Base-by-base conservation (phyloP, 2,888 invertebrate species). In the Siphonodentalium dalli region DNA sequence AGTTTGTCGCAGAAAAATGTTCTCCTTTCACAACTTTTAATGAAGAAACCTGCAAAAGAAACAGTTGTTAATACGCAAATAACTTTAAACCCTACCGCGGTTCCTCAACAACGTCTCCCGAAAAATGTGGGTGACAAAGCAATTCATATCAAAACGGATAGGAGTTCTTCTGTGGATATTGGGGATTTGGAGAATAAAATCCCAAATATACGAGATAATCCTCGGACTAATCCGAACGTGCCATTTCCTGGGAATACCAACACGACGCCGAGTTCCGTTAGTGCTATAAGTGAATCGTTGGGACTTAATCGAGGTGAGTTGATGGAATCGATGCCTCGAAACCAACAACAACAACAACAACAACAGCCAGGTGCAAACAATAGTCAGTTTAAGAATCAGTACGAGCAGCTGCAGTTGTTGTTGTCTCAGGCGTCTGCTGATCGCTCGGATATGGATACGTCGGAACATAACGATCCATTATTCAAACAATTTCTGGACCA, bases 401-500 rank as follows among this genome's bases (percentile, higher is more conserved):
- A 58, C 44, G 65, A 63, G 21, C 52, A 61, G 39, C 50, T 70
- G 39, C 69, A 68, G 18, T 67, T 65, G 31, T 50, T 72, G 43
- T 43, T 67, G 18, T 37, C 45, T 9, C 42, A 57, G 24, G 48
- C 61, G n/a, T n/a, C n/a, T n/a, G n/a, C n/a, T n/a, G n/a, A n/a
- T n/a, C n/a, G n/a, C n/a, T n/a, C n/a, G n/a, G n/a, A n/a, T n/a
- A n/a, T n/a, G n/a, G n/a, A n/a, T n/a, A n/a, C n/a, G n/a, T n/a
- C n/a, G n/a, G n/a, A n/a, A n/a, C n/a, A n/a, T n/a, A n/a, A 63
- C 7, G 78, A 80, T 43, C 75, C 77, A 6, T 85, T 89, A 58
- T 84, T 94, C 45, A 91, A 92, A 3, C 90, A 90, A 72, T 88
- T 94, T 67, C 83, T 94, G 66, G 92, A 94, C 83, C 89, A 90